Evolutionary conservation across 1,140 invertebrate genomes (phyloP).

Genomic region (Himalopsyche phryganea): DNA sequence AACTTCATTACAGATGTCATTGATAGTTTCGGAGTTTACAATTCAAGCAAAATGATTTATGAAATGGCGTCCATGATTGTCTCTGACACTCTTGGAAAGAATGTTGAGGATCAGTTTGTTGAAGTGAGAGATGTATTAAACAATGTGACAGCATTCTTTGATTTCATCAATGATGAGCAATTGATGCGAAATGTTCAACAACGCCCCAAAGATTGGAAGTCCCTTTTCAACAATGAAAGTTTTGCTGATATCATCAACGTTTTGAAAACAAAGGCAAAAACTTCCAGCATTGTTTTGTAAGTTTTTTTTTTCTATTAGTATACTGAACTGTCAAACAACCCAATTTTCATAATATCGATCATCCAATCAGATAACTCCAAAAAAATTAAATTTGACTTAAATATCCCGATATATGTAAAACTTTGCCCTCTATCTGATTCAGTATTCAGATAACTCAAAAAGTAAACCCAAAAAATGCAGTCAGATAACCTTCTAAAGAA

Average conservation of each 20-base stretch:
- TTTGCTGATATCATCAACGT: conserved; percentile 40
- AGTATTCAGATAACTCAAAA: too few relatives aligned
- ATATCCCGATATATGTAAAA: too few relatives aligned
- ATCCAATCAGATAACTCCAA: too few relatives aligned
- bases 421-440: too few relatives aligned
- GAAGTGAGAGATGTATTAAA: conserved; percentile 41
- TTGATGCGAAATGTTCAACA: neutral
- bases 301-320: conserved; percentile 33
- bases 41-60: conserved; percentile 51
- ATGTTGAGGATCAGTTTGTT: conserved; percentile 40
- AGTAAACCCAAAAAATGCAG: too few relatives aligned
- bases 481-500: too few relatives aligned
- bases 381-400: too few relatives aligned
- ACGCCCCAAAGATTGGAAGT: conserved; percentile 38
- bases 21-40: conserved; percentile 50
- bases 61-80: conserved; percentile 45
- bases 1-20: conserved; percentile 52
- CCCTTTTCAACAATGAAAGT: conserved; percentile 37
- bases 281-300: conserved; percentile 47
- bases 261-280: conserved; percentile 36
- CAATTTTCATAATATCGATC: too few relatives aligned
- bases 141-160: conserved; percentile 40
- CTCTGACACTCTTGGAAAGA: conserved; percentile 43
- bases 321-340: too few relatives aligned
- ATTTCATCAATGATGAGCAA: neutral